Evolutionary conservation across 2,888 invertebrate genomes (phyloP).

Genomic region (Gordius sp.): DNA sequence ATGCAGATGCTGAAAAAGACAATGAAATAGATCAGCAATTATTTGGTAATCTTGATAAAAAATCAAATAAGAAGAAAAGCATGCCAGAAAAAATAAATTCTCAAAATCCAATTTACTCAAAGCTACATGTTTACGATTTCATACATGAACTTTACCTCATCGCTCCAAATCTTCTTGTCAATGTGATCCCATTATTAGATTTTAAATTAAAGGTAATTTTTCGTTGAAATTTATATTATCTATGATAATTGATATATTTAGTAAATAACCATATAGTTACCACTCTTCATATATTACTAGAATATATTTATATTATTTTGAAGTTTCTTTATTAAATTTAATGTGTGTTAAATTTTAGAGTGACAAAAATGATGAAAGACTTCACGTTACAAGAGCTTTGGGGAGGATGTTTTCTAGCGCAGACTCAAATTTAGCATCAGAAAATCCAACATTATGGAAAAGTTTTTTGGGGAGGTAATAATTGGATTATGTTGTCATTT

Average conservation of each 20-base stretch:
- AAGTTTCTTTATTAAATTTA: neutral
- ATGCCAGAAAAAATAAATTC: neutral
- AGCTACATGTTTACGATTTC: conserved; percentile 51
- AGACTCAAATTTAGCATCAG: conserved; percentile 57
- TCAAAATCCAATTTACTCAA: neutral
- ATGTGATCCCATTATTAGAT: conserved; percentile 72
- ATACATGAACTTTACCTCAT: conserved; percentile 84
- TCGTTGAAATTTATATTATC: conserved; percentile 14
- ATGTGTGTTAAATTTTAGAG: conserved; percentile 38
- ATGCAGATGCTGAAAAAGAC: too few relatives aligned
- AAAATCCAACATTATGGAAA: conserved; percentile 60
- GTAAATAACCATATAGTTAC: neutral
- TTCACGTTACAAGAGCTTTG: conserved; percentile 46
- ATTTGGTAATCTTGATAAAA: too few relatives aligned
- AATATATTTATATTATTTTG: conserved; percentile 18
- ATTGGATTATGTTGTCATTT: too few relatives aligned
- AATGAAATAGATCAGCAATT: too few relatives aligned
- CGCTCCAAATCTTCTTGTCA: conserved; percentile 53
- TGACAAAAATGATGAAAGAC: conserved; percentile 56
- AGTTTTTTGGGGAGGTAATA: conserved; percentile 63
- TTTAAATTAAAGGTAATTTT: conserved; percentile 41
- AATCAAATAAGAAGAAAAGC: neutral
- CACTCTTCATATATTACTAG: too few relatives aligned
- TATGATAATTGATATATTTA: neutral
- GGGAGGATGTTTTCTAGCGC: conserved; percentile 89